Evolutionary conservation across 92 coral and sea anemone species (phyloP).

Genomic region (Porites divaricata): DNA sequence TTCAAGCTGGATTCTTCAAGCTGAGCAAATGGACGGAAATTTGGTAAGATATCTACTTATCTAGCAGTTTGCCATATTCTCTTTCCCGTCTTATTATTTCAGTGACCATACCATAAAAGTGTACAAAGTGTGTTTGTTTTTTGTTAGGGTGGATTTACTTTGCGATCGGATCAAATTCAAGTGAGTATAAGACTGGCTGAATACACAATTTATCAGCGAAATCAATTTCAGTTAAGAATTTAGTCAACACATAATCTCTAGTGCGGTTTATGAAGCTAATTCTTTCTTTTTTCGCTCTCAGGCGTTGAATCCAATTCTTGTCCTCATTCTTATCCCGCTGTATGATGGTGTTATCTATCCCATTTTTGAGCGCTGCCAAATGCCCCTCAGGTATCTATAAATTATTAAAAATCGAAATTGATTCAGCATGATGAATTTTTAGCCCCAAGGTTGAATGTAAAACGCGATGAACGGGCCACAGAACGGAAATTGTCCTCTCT

Average conservation of each 20-base stretch:
- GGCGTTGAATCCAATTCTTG: constrained; percentile 91
- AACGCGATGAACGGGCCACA: background rate
- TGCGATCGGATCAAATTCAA: constrained; percentile 93
- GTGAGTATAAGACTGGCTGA: constrained; percentile 34
- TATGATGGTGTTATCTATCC: constrained; percentile 88
- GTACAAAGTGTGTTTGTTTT: background rate
- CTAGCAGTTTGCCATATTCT: background rate
- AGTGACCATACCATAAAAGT: background rate
- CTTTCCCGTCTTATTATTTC: background rate
- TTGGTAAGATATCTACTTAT: constrained; percentile 49
- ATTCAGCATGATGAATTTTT: background rate
- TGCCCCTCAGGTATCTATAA: constrained; percentile 67
- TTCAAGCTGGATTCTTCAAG: constrained; percentile 91
- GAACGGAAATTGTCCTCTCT: background rate
- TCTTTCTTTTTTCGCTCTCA: constrained; percentile 1
- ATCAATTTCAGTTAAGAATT: background rate
- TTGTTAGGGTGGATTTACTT: constrained; percentile 52
- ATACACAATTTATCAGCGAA: background rate
- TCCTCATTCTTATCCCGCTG: constrained; percentile 81
- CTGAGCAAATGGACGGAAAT: constrained; percentile 91
- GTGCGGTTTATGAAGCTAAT: background rate
- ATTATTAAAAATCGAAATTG: background rate
- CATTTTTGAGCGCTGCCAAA: constrained; percentile 80
- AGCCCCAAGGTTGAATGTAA: no score
- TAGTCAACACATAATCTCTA: background rate